Evolutionary conservation across 2,888 invertebrate species (phyloP).

Genomic region (Hipparchia sbordonii): DNA sequence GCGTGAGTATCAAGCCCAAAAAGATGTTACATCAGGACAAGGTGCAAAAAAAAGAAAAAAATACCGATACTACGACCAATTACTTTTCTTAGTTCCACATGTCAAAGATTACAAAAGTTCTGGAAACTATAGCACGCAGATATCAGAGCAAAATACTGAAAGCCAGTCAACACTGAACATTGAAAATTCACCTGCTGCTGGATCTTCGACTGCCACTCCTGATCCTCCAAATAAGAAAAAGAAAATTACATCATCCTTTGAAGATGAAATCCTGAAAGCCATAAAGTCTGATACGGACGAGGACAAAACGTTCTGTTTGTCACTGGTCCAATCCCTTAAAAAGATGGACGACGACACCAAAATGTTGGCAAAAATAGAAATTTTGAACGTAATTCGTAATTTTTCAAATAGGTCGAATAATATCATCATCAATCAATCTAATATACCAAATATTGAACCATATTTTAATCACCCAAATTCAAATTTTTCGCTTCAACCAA

Average conservation of each 20-base stretch:
- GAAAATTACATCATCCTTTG: slow-evolving; percentile 1
- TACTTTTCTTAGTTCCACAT: neutral
- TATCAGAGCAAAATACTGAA: neutral
- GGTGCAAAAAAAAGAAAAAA: neutral
- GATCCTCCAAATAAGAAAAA: neutral
- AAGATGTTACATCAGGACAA: neutral
- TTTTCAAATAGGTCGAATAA: too few relatives aligned
- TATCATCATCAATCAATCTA: too few relatives aligned
- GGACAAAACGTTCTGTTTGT: neutral
- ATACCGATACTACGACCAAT: neutral
- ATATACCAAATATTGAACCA: too few relatives aligned
- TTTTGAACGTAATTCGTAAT: too few relatives aligned
- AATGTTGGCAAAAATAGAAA: neutral
- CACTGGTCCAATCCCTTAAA: neutral
- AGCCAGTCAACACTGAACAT: neutral
- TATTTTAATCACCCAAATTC: too few relatives aligned
- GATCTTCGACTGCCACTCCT: slow-evolving; percentile 1
- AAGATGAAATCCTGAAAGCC: neutral
- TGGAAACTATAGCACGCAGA: neutral
- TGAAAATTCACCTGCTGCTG: neutral
- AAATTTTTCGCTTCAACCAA: too few relatives aligned
- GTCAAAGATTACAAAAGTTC: neutral
- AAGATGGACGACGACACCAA: slow-evolving; percentile 1
- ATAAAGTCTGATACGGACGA: neutral
- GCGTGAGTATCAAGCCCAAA: neutral